Conservation (phyloP, 2,888 invertebrate species). For the Steinernema hermaphroditum region DNA sequence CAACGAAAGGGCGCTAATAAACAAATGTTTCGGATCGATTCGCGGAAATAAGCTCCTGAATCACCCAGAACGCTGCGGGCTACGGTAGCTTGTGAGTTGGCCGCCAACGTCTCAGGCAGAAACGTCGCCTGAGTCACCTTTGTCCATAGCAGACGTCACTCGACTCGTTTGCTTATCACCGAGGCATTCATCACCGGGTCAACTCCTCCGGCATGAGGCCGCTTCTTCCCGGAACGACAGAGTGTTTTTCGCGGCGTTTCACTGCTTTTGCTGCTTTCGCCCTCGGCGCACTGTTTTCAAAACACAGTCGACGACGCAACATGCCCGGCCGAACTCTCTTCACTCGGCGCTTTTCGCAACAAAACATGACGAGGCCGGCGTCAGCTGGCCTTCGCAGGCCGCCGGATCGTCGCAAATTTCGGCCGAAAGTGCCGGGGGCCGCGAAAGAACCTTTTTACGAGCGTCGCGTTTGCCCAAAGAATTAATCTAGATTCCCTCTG, state of each 20-base stretch:
- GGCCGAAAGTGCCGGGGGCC: not conserved
- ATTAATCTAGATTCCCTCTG: conserved; percentile 24
- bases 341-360: conserved; percentile 19
- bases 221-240: not conserved
- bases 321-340: not conserved
- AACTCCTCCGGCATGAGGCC: not conserved
- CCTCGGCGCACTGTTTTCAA: conserved; percentile 18
- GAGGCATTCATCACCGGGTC: conserved; percentile 16
- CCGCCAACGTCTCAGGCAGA: not conserved
- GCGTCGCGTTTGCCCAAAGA: conserved; percentile 25
- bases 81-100: no score
- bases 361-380: conserved; percentile 22
- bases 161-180: conserved; percentile 11
- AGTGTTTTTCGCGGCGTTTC: conserved; percentile 1
- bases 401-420: conserved; percentile 14
- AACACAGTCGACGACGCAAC: conserved; percentile 26
- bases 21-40: conserved; percentile 25
- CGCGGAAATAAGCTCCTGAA: not conserved
- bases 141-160: conserved; percentile 1
- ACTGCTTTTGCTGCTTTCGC: not conserved
- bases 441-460: conserved; percentile 17
- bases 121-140: not conserved
- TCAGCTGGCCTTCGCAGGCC: conserved; percentile 20
- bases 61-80: not conserved
- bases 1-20: conserved; percentile 15